Percentiles rank a stretch among this genome's conserved stretches.
Evolutionary conservation across 2,888 invertebrate species (phyloP).

Genomic region (Sepioteuthis lessoniana): DNA sequence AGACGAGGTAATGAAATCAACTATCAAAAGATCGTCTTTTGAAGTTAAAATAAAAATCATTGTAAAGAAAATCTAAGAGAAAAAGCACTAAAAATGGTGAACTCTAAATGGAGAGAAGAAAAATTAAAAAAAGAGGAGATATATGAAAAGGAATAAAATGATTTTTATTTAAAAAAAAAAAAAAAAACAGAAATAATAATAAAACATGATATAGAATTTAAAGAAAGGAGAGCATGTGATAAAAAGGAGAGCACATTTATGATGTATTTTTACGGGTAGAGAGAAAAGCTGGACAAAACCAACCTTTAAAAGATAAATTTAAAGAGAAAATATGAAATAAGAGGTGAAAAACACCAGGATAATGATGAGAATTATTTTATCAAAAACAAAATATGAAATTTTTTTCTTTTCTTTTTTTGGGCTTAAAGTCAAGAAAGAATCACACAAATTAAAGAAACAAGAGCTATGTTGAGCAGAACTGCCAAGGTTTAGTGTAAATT

Average conservation of each 20-base stretch:
- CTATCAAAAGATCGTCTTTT: slow-evolving; percentile 9
- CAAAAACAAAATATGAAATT: not conserved
- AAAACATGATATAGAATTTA: too few relatives aligned
- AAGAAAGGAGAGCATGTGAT: too few relatives aligned
- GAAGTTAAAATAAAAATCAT: not conserved
- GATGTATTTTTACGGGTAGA: too few relatives aligned
- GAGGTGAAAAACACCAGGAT: too few relatives aligned
- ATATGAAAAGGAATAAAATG: not conserved
- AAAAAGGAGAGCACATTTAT: too few relatives aligned
- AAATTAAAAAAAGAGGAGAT: not conserved
- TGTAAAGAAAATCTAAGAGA: not conserved
- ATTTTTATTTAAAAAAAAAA: not conserved
- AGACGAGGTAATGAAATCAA: slow-evolving; percentile 21
- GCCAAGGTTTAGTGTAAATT: not conserved
- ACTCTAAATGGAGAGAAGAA: not conserved
- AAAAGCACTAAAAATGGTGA: not conserved
- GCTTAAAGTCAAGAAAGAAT: not conserved
- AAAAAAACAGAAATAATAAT: not conserved
- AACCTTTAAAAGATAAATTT: too few relatives aligned
- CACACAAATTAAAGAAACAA: not conserved
- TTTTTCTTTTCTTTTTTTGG: not conserved
- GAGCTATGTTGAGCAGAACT: not conserved
- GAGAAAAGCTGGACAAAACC: too few relatives aligned
- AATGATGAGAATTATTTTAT: not conserved
- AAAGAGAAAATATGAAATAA: too few relatives aligned